Conservation (phyloP, 2,113 vertebrate species). For the Pygoscelis antarcticus region DNA sequence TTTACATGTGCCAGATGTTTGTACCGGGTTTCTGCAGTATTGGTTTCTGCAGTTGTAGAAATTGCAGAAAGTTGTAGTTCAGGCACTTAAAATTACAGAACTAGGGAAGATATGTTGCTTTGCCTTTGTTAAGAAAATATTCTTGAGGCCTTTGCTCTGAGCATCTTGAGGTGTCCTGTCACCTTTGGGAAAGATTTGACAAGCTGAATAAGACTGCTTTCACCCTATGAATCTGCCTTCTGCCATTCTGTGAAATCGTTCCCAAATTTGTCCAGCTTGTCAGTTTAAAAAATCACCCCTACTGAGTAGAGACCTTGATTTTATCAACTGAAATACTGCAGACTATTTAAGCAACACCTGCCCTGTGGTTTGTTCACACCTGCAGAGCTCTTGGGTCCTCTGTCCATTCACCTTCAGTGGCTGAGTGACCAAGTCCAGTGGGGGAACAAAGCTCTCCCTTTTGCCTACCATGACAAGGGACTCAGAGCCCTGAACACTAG, state of each 20-base stretch:
- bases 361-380: background rate
- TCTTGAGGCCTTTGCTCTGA: background rate
- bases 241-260: background rate
- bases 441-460: background rate
- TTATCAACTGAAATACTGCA: background rate
- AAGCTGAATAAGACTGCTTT: background rate
- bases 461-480: accelerated
- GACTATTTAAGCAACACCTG: background rate
- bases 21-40: background rate
- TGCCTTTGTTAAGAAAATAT: background rate
- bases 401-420: background rate
- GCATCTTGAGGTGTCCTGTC: background rate
- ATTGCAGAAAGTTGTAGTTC: background rate
- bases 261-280: background rate
- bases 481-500: background rate
- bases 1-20: background rate
- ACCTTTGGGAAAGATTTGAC: background rate
- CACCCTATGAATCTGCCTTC: background rate
- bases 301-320: background rate
- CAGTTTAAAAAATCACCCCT: background rate
- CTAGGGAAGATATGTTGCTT: background rate
- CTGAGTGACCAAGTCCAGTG: background rate
- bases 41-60: background rate
- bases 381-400: background rate
- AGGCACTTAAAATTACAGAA: background rate